Evolutionary conservation across 2,888 invertebrate genomes (phyloP).

Genomic region (Drepanosiphum platanoidis): DNA sequence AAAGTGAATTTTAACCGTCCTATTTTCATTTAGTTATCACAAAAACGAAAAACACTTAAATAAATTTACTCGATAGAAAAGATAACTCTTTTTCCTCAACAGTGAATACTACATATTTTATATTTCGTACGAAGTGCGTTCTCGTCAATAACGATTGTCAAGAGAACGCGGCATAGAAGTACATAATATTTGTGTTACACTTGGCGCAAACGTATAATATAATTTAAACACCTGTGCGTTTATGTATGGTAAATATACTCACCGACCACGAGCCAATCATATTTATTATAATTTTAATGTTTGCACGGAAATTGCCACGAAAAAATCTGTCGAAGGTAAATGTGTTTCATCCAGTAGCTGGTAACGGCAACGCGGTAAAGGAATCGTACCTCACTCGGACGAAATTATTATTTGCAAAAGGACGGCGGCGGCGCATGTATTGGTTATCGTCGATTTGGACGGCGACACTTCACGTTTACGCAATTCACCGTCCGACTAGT

Average conservation of each 20-base stretch:
- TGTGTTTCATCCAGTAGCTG: background rate
- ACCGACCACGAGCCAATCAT: background rate
- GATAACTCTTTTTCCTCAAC: too few relatives aligned
- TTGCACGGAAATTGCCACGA: background rate
- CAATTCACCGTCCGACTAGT: background rate
- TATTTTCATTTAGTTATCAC: too few relatives aligned
- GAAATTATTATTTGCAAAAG: background rate
- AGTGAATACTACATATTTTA: background rate
- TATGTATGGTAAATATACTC: background rate
- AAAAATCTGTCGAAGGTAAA: background rate
- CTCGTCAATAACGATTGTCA: too few relatives aligned
- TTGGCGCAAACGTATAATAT: too few relatives aligned
- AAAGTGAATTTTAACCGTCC: too few relatives aligned
- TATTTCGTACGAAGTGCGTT: too few relatives aligned
- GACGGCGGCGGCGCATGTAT: background rate
- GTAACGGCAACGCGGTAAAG: background rate
- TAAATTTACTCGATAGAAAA: too few relatives aligned
- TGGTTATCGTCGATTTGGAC: background rate
- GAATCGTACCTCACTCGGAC: too few relatives aligned
- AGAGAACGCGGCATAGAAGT: too few relatives aligned
- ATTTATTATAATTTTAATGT: too few relatives aligned
- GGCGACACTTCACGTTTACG: background rate
- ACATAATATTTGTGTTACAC: too few relatives aligned
- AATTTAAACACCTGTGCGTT: background rate
- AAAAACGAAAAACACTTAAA: too few relatives aligned